Evolutionary conservation across 1,140 invertebrate genomes (phyloP).

Genomic region (Drusus annulatus): DNA sequence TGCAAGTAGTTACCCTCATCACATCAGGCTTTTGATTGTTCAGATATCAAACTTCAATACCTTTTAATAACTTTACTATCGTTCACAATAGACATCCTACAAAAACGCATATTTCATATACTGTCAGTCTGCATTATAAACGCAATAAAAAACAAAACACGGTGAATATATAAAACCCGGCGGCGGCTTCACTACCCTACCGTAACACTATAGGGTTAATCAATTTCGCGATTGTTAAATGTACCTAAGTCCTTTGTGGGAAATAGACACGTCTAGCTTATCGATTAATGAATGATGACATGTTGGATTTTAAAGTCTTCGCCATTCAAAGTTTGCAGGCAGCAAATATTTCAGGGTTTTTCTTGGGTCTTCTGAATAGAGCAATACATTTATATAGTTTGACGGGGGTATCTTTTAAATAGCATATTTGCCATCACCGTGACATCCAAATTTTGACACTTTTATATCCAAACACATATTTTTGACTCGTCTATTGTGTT

Average conservation of each 20-base stretch:
- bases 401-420: background rate
- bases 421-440: background rate
- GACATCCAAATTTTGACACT: background rate
- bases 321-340: background rate
- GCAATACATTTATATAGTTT: background rate
- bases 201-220: conserved; percentile 3
- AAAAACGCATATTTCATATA: no score
- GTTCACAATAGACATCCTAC: no score
- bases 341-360: background rate
- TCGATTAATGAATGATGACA: conserved; percentile 40
- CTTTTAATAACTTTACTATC: no score
- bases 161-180: no score
- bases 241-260: conserved; percentile 24
- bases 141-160: no score
- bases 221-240: conserved; percentile 38
- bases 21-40: no score
- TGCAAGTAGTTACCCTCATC: no score
- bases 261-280: conserved; percentile 18
- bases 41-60: no score
- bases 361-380: background rate
- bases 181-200: background rate
- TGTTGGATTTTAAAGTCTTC: conserved; percentile 15
- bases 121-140: no score
- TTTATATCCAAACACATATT: background rate
- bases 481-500: background rate